Evolutionary conservation across 2,797 vertebrate genomes (phyloP).

Genomic region (Sebastes reedi): DNA sequence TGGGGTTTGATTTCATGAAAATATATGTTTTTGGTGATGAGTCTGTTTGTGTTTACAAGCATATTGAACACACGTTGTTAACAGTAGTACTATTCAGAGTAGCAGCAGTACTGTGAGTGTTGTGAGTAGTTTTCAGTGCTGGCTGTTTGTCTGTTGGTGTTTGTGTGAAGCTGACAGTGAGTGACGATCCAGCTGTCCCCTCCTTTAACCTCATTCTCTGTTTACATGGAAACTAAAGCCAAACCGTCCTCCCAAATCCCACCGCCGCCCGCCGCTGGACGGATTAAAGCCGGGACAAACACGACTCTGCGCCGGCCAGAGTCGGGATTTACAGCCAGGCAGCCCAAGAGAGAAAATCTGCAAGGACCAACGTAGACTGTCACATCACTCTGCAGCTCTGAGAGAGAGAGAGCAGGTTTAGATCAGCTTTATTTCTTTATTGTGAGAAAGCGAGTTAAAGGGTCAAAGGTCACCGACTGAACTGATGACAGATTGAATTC

Average conservation of each 20-base stretch:
- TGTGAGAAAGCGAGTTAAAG: neutral
- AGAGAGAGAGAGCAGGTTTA: neutral
- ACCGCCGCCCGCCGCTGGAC: conserved; percentile 9
- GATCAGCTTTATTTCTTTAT: neutral
- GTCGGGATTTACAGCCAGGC: conserved; percentile 39
- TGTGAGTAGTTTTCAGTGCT: neutral
- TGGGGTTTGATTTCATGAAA: neutral
- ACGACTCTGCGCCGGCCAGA: conserved; percentile 20
- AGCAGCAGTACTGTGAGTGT: neutral
- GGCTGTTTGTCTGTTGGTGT: neutral
- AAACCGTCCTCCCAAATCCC: conserved; percentile 53
- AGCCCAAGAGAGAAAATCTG: neutral
- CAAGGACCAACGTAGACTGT: neutral
- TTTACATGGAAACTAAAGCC: conserved; percentile 47
- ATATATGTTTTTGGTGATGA: neutral
- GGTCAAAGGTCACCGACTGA: conserved; percentile 7
- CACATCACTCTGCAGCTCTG: neutral
- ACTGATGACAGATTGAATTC: neutral
- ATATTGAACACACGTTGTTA: neutral
- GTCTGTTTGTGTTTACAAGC: neutral
- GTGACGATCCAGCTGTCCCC: conserved; percentile 47
- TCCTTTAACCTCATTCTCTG: conserved; percentile 53
- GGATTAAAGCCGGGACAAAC: conserved; percentile 49
- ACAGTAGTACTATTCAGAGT: neutral
- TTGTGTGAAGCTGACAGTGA: conserved; percentile 8